Evolutionary conservation across 2,888 invertebrate genomes (phyloP).

Genomic region (Philopedon plagiatum): DNA sequence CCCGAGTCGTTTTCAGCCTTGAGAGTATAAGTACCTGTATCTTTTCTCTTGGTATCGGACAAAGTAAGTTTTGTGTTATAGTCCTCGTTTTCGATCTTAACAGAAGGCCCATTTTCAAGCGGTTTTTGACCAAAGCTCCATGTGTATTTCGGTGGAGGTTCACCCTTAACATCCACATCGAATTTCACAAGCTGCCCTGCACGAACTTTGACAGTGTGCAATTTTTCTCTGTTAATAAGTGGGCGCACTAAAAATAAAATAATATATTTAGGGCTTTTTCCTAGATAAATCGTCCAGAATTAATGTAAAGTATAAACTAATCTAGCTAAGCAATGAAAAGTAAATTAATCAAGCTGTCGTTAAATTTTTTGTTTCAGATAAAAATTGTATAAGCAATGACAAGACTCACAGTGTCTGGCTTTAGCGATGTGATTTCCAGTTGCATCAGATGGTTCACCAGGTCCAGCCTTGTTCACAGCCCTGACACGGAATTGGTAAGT

Average conservation of each 20-base stretch:
- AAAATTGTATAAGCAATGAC: neutral
- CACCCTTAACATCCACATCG: slow-evolving; percentile 96
- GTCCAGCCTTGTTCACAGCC: slow-evolving; percentile 95
- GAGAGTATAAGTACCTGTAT: slow-evolving; percentile 92
- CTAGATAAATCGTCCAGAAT: too few species aligned
- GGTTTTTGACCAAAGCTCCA: slow-evolving; percentile 83
- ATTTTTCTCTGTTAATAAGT: slow-evolving; percentile 93
- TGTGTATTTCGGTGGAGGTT: slow-evolving; percentile 93
- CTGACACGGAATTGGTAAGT: slow-evolving; percentile 96
- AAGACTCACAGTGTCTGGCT: slow-evolving; percentile 84
- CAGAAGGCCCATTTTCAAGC: slow-evolving; percentile 77
- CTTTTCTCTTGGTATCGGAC: slow-evolving; percentile 84
- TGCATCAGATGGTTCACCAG: slow-evolving; percentile 91
- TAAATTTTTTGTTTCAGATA: neutral
- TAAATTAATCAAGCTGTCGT: neutral
- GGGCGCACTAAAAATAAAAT: slow-evolving; percentile 84
- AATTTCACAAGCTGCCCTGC: slow-evolving; percentile 92
- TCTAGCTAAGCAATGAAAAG: too few species aligned
- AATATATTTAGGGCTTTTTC: neutral
- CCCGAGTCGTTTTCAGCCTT: slow-evolving; percentile 95
- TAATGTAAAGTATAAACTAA: neutral
- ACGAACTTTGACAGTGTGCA: slow-evolving; percentile 89
- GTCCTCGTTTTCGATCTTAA: slow-evolving; percentile 90
- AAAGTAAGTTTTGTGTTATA: slow-evolving; percentile 91
- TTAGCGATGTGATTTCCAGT: slow-evolving; percentile 91